Evolutionary conservation across 1,140 invertebrate genomes (phyloP), one percentile per base, ranked within the genome.

Genomic region (Bactericera cockerelli): DNA sequence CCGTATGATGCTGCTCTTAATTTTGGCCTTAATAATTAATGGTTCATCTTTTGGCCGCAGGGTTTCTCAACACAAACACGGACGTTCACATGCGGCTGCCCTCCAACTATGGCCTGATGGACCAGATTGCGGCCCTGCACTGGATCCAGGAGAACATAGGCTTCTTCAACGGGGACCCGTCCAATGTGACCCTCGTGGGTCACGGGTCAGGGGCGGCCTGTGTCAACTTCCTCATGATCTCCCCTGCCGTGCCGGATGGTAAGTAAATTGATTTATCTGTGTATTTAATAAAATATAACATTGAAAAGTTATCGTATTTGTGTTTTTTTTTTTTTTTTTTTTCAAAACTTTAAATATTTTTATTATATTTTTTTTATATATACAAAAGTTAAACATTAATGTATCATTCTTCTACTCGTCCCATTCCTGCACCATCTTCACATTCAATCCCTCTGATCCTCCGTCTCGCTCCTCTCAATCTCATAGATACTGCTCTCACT

Each of bases 141-240:
- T 94, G 89, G 90, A 77, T 96, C 31, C 83, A 86, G 67, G 82
- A 92, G 69, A 87, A 94, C 75, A 84, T 89, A 62, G 78, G 75
- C 26, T 79, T 83, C 66, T 82, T 98, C 67, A 88, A 90, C 14
- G 95, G 95, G 0, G 86, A 96, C 74, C 80, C 84, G 0, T 74
- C 74, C 25, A 78, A 75, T 0, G 86, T 98, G 1, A 98, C 94
- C 0, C 69, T 98, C 14, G 83, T 97, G 73, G 93, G 93, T 0
- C 92, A 97, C 68, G 91, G 89, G 49, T 93, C 90, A 1, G 94
- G 94, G 0, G 92, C 93, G 0, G 89, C 89, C 26, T 91, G 89
- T 67, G 86, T 91, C 56, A 93, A 90, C 73, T 81, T 91, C 59
- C 75, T 95, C 36, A 85, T 91, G 75, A 77, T 93, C 16, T 93